Evolutionary conservation across 1,140 invertebrate species (phyloP).

Genomic region (Scaptomyza montana): DNA sequence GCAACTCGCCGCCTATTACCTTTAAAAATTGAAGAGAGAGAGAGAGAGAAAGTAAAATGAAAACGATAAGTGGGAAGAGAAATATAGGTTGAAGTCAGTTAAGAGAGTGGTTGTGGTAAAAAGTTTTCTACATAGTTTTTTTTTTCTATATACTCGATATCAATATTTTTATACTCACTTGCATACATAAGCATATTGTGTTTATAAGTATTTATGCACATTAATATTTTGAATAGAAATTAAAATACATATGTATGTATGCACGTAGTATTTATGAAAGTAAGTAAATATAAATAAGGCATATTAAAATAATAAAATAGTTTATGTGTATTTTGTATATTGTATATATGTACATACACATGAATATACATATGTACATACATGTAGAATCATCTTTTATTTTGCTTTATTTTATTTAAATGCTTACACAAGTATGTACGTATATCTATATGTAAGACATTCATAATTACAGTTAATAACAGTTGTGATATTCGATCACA

Average conservation of each 20-base stretch:
- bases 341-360: not conserved
- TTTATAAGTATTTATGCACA: no score
- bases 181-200: not conserved
- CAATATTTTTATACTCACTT: not conserved
- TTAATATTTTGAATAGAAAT: not conserved
- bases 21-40: conserved; percentile 85
- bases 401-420: no score
- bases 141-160: not conserved
- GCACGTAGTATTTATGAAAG: no score
- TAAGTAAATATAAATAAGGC: not conserved
- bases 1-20: conserved; percentile 99
- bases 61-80: conserved; percentile 74
- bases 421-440: not conserved
- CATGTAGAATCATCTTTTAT: no score
- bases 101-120: conserved; percentile 27
- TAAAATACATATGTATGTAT: not conserved
- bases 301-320: no score
- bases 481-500: no score
- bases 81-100: conserved; percentile 58
- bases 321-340: not conserved
- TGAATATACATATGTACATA: no score
- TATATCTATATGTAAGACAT: no score
- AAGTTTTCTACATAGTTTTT: conserved; percentile 31
- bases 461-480: no score
- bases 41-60: conserved; percentile 71